phyloP scores from a whole-genome alignment of 2,888 invertebrate species.

The Margaritifera margaritifera region DNA sequence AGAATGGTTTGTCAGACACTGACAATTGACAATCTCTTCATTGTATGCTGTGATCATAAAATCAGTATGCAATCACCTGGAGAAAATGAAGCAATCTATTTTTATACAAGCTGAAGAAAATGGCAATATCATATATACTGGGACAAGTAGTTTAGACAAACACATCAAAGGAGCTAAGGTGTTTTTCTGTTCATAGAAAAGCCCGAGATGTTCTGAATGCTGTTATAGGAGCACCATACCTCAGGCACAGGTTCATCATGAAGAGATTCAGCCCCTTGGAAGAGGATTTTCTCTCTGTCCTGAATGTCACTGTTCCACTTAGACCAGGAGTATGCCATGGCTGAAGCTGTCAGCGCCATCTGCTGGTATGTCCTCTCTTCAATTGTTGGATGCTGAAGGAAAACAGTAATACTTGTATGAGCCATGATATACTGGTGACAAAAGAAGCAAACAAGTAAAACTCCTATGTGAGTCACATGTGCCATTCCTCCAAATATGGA shows the following conservation, averaged over 20 bases:
- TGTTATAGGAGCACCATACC: conserved; percentile 40
- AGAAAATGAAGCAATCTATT: no score
- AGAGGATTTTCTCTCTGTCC: conserved; percentile 57
- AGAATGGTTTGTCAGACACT: no score
- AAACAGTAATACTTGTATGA: neutral
- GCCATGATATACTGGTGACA: no score
- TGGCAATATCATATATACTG: no score
- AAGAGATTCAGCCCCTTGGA: conserved; percentile 67
- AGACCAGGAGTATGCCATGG: conserved; percentile 70
- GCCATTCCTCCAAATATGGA: no score
- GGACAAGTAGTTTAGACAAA: neutral
- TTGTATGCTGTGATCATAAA: no score
- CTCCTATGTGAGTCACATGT: no score
- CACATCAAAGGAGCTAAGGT: neutral
- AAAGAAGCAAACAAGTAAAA: no score
- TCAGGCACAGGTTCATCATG: conserved; percentile 67
- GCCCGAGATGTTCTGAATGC: neutral
- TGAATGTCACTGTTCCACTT: conserved; percentile 69
- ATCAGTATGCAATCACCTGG: no score
- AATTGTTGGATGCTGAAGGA: conserved; percentile 61
- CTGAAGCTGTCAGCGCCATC: conserved; percentile 68
- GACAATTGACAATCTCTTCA: no score
- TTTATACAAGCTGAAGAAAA: no score
- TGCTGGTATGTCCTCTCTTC: conserved; percentile 69
- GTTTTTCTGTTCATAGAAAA: neutral